These are phyloP conservation scores for Nomada lathburiana DNA, from an alignment of 2,888 invertebrate species.

Conservation along the genomic window DNA sequence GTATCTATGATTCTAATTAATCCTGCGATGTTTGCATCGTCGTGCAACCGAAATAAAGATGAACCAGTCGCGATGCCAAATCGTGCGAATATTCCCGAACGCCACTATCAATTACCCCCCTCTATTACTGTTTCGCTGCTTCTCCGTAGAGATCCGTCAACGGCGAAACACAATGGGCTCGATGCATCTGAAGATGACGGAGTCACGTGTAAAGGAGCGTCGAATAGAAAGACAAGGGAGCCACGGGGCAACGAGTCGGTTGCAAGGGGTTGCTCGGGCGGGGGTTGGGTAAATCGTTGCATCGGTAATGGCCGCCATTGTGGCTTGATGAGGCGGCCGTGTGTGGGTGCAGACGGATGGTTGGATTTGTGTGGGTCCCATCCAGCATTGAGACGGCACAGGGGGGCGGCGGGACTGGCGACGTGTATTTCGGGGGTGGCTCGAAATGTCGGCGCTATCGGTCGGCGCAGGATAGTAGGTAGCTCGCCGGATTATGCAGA, in stretches of 20 bases:
- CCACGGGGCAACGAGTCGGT: background rate
- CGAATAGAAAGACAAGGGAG: conserved; percentile 30
- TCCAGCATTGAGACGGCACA: conserved; percentile 57
- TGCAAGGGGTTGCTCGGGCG: conserved; percentile 19
- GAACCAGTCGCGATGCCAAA: no score
- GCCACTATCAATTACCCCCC: background rate
- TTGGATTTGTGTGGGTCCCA: conserved; percentile 58
- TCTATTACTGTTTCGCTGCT: background rate
- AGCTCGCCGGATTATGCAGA: conserved; percentile 81
- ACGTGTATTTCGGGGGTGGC: conserved; percentile 67
- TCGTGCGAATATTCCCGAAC: no score
- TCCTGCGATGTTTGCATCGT: no score
- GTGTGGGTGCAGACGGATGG: conserved; percentile 53
- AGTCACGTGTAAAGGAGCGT: conserved; percentile 23
- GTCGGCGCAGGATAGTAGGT: conserved; percentile 74
- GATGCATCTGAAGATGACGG: conserved; percentile 37
- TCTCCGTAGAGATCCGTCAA: background rate
- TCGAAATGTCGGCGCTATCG: conserved; percentile 76
- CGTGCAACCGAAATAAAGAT: no score
- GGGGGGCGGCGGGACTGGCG: conserved; percentile 19
- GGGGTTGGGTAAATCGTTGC: conserved; percentile 76
- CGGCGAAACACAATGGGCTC: conserved; percentile 20
- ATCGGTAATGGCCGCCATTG: conserved; percentile 81
- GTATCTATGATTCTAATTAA: no score
- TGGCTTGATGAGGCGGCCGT: conserved; percentile 67